A percentile compares a stretch with the other conserved stretches of the same genome.
These are phyloP conservation scores for Heptranchias perlo DNA, from an alignment of 2,113 vertebrate species.

Conservation along the genomic window DNA sequence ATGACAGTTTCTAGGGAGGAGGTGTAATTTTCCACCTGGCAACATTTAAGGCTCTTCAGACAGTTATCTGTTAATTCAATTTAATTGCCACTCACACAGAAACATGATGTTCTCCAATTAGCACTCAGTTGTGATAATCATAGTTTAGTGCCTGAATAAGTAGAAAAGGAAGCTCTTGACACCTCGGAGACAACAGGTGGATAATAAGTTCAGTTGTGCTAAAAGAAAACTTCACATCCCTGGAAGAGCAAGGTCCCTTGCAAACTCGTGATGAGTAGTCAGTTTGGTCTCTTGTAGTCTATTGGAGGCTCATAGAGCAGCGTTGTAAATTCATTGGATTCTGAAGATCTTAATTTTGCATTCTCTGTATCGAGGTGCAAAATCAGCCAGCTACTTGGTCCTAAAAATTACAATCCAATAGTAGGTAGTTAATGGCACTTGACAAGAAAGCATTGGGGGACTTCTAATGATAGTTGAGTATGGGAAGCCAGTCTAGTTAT, in stretches of 20 bases:
- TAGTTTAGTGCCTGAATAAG: background rate
- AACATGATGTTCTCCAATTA: background rate
- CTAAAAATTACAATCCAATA: background rate
- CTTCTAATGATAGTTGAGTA: background rate
- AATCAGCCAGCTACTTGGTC: background rate
- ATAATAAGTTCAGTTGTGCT: background rate
- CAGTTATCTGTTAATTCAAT: background rate
- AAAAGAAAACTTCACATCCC: background rate
- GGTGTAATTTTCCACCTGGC: background rate
- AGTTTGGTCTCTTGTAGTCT: background rate
- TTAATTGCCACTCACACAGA: background rate
- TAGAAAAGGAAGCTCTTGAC: background rate
- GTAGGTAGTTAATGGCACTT: background rate
- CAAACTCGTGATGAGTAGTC: background rate
- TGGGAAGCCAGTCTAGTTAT: background rate
- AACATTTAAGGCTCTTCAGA: slow-evolving; percentile 7
- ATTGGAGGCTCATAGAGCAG: background rate
- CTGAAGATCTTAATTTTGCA: background rate
- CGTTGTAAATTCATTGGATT: background rate
- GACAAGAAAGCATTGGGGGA: background rate
- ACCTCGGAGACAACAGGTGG: background rate
- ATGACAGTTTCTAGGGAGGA: background rate
- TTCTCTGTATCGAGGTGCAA: background rate
- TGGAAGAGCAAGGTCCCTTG: background rate
- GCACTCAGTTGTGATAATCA: background rate